A percentile compares a stretch with the other conserved stretches of the same genome.
Conservation (phyloP, 1,140 invertebrate species). For the Bombus vancouverensis region DNA sequence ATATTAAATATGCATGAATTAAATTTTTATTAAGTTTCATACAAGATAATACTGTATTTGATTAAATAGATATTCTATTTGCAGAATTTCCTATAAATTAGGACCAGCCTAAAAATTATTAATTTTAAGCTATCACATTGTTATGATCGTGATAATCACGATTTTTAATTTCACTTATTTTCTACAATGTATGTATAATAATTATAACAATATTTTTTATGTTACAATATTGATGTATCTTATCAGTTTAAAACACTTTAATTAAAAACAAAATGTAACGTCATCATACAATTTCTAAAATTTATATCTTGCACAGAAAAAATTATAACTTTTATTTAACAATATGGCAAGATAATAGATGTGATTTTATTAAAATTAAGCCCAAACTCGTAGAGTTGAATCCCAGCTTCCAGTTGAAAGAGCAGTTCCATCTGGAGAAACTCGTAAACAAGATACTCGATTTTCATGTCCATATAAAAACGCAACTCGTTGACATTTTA, state of each 20-base stretch:
- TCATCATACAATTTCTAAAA: constrained; percentile 19
- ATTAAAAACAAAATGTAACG: constrained; percentile 23
- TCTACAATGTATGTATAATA: constrained; percentile 46
- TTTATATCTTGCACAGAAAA: constrained; percentile 32
- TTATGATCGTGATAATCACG: constrained; percentile 26
- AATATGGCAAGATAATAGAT: constrained; percentile 14
- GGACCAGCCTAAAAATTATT: constrained; percentile 72
- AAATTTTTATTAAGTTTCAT: constrained; percentile 53
- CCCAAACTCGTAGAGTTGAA: constrained; percentile 93
- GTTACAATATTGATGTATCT: constrained; percentile 55
- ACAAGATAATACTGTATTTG: constrained; percentile 39
- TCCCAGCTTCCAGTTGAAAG: constrained; percentile 99
- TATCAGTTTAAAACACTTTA: constrained; percentile 10
- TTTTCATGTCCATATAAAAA: constrained; percentile 99
- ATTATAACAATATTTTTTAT: constrained; percentile 64
- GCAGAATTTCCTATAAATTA: constrained; percentile 71
- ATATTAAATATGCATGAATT: constrained; percentile 20
- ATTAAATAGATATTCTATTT: constrained; percentile 56
- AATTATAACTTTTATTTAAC: constrained; percentile 20
- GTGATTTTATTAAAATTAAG: constrained; percentile 67
- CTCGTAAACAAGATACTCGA: constrained; percentile 95
- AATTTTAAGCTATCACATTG: constrained; percentile 59
- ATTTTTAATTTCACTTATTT: constrained; percentile 34
- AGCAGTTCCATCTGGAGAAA: constrained; percentile 98
- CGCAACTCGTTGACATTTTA: constrained; percentile 95